These are phyloP conservation scores for Diplazon laetatorius DNA, from an alignment of 2,888 invertebrate species.

Conservation along the genomic window DNA sequence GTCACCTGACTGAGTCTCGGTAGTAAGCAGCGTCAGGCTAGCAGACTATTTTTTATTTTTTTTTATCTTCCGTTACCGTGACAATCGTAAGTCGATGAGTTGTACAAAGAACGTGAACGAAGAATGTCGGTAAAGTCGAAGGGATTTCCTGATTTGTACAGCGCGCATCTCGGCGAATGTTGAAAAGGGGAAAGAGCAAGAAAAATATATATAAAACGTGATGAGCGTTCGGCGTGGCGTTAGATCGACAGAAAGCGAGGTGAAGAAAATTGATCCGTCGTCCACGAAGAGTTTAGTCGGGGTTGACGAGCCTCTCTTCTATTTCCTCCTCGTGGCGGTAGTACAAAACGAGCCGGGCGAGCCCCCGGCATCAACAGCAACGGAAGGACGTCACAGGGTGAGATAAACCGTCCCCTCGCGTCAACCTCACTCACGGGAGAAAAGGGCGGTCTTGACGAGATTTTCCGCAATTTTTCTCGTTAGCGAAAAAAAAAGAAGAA, in stretches of 20 bases:
- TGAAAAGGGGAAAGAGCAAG: conserved; percentile 32
- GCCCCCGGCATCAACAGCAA: conserved; percentile 3
- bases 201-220: conserved; percentile 46
- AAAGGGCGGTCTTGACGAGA: conserved; percentile 51
- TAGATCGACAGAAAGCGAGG: conserved; percentile 43
- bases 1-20: conserved; percentile 49
- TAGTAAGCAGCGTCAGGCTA: conserved; percentile 8
- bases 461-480: conserved; percentile 62
- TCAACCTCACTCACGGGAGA: conserved; percentile 32
- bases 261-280: conserved; percentile 53
- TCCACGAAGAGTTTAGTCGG: conserved; percentile 52
- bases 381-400: conserved; percentile 37
- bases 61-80: conserved; percentile 44
- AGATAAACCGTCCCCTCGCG: conserved; percentile 40
- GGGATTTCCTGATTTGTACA: background rate
- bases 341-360: conserved; percentile 17
- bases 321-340: conserved; percentile 34
- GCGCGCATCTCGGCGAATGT: conserved; percentile 7
- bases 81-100: conserved; percentile 63
- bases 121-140: conserved; percentile 66
- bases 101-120: conserved; percentile 63
- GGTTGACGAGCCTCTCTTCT: conserved; percentile 24
- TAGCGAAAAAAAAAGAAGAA: conserved; percentile 55
- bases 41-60: background rate
- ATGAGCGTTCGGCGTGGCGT: conserved; percentile 1